Percentiles rank a stretch among this genome's conserved stretches.
Conservation (phyloP, 2,113 vertebrate species). For the Peromyscus leucopus region DNA sequence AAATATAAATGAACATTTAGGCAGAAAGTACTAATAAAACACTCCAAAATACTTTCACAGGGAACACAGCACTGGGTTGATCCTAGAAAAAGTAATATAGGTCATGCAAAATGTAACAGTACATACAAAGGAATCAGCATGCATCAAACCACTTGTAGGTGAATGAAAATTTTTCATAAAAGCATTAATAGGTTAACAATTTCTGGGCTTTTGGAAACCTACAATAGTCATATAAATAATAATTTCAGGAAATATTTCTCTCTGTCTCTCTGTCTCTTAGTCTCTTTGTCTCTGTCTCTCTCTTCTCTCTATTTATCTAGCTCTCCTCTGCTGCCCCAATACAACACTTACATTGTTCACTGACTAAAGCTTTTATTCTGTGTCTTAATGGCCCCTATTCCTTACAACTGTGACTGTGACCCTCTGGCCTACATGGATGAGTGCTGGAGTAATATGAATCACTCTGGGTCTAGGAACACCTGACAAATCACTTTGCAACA, state of each 20-base stretch:
- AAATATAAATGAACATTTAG: neutral
- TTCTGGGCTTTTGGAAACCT: neutral
- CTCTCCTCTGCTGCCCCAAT: neutral
- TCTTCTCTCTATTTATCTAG: neutral
- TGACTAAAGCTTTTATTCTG: neutral
- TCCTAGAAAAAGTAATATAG: neutral
- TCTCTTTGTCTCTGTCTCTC: neutral
- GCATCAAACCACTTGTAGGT: neutral
- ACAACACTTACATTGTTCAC: neutral
- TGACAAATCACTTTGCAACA: conserved; percentile 30
- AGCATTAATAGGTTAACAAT: neutral
- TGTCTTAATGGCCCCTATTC: neutral
- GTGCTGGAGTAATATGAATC: neutral
- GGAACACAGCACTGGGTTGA: neutral
- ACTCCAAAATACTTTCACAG: neutral
- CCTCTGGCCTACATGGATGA: neutral
- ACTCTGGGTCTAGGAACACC: neutral
- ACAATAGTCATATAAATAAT: neutral
- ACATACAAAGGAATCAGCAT: neutral
- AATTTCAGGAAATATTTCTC: neutral
- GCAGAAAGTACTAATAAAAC: neutral
- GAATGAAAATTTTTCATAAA: neutral
- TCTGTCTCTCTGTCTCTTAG: neutral
- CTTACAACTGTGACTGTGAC: neutral
- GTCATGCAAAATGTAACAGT: neutral